These are phyloP conservation scores for Pristionchus arcanus DNA, from an alignment of 2,888 invertebrate genomes.

Conservation along the genomic window DNA sequence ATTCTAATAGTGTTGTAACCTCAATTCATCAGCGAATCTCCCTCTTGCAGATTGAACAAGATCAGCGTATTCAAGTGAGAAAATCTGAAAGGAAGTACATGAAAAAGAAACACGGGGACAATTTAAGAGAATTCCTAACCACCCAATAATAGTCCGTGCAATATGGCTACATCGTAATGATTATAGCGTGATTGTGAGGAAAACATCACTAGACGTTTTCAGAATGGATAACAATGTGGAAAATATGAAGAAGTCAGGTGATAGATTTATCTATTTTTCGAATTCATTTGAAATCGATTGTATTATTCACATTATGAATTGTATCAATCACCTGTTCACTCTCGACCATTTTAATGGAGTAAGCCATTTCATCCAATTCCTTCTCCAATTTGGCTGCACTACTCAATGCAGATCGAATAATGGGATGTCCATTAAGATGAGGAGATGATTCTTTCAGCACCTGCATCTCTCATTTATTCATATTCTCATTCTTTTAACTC, in stretches of 20 bases:
- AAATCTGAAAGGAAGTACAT: conserved; percentile 78
- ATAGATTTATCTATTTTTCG: no score
- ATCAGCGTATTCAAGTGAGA: conserved; percentile 54
- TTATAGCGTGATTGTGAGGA: no score
- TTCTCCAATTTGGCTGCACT: conserved; percentile 50
- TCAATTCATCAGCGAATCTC: conserved; percentile 81
- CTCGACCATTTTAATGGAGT: conserved; percentile 63
- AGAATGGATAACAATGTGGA: neutral
- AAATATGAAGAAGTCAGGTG: no score
- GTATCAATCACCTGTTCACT: conserved; percentile 84
- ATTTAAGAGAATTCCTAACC: no score
- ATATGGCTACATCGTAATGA: no score
- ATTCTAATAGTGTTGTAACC: conserved; percentile 78
- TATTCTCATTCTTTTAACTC: neutral
- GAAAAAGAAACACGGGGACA: no score
- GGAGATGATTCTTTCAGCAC: conserved; percentile 25
- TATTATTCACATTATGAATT: no score
- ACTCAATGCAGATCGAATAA: conserved; percentile 42
- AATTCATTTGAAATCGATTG: no score
- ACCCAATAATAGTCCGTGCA: no score
- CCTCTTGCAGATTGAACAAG: conserved; percentile 77
- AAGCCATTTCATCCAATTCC: conserved; percentile 54
- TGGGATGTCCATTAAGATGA: conserved; percentile 52
- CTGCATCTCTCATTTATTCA: neutral
- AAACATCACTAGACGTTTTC: no score